Base-by-base conservation (phyloP, 2,797 vertebrate species). In the Borostomias antarcticus region DNA sequence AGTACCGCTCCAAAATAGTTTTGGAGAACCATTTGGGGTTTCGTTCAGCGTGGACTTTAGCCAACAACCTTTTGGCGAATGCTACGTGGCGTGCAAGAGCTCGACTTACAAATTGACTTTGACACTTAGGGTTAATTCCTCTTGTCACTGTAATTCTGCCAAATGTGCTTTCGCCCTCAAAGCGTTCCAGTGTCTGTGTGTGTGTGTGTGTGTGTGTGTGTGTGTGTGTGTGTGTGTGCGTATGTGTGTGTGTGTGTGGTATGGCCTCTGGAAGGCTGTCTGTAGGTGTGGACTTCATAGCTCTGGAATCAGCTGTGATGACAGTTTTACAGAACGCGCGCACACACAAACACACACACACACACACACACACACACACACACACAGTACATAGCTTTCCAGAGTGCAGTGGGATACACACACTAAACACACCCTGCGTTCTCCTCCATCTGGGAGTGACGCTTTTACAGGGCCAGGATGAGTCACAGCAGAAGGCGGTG, bases 71-170 rank as follows among this genome's bases (percentile, higher is more conserved):
- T 57, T 70, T 79, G 78, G 79, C 85, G 2, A 19, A 40, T 21
- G 25, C 52, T 15, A 26, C 61, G 45, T 76, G 81, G 77, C 33
- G 58, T 59, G 74, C 60, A 66, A 62, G 35, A 58, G 65, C 63
- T 70, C 76, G 81, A 68, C 75, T 58, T 72, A 52, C 17, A 81
- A 85, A 88, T 79, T 75, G 73, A 86, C 58, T n/a, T 60, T 84
- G 86, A 88, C 85, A 69, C 82, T 84, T 74, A 74, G 76, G 82
- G 82, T 85, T 84, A 88, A 85, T 83, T 74, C 74, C 25, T 68
- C 79, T 82, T 80, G 82, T 86, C 82, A 74, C 75, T 82, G 79
- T 82, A 79, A 89, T 83, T 86, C 79, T 72, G 70, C 75, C 78
- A 85, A 85, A 86, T 77, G 75, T 68, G 76, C 58, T 73, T 74